phyloP scores from a whole-genome alignment of 2,113 vertebrate species.

The Hepsetus odoe region DNA sequence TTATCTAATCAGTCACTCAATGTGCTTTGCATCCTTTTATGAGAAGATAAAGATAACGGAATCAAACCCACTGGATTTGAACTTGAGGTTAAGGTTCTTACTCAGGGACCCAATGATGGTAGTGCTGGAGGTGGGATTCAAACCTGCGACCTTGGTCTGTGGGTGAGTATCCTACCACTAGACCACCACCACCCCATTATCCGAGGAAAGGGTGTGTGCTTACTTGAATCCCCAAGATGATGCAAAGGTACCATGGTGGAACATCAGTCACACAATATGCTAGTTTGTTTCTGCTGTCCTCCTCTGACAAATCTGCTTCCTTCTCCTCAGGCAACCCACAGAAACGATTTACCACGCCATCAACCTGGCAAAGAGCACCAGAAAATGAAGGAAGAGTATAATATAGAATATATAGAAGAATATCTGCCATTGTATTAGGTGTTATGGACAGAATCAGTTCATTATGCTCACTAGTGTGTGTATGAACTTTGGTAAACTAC shows the following conservation, averaged over 20 bases:
- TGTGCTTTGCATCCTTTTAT: neutral
- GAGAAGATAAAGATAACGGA: neutral
- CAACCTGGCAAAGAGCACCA: conserved; percentile 55
- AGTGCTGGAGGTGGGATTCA: too few species aligned
- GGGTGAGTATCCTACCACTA: too few species aligned
- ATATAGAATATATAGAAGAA: neutral
- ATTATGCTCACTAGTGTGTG: too few species aligned
- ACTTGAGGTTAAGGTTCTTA: too few species aligned
- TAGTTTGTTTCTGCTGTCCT: conserved; percentile 64
- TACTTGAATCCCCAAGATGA: conserved; percentile 92
- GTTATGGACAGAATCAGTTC: too few species aligned
- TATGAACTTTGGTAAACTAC: too few species aligned
- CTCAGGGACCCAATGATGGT: too few species aligned
- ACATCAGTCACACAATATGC: conserved; percentile 83
- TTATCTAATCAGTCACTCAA: neutral
- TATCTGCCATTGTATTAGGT: too few species aligned
- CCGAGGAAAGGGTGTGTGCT: neutral
- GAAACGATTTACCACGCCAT: conserved; percentile 57
- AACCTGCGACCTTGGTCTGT: too few species aligned
- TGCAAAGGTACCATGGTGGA: conserved; percentile 93
- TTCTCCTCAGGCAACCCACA: conserved; percentile 61
- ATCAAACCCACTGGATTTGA: neutral
- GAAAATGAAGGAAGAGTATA: neutral
- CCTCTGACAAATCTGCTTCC: conserved; percentile 37
- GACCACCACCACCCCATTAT: too few species aligned